A percentile compares a stretch with the other conserved stretches of the same genome.
Evolutionary conservation across 2,113 vertebrate genomes (phyloP).

Genomic region (Phaethon lepturus): DNA sequence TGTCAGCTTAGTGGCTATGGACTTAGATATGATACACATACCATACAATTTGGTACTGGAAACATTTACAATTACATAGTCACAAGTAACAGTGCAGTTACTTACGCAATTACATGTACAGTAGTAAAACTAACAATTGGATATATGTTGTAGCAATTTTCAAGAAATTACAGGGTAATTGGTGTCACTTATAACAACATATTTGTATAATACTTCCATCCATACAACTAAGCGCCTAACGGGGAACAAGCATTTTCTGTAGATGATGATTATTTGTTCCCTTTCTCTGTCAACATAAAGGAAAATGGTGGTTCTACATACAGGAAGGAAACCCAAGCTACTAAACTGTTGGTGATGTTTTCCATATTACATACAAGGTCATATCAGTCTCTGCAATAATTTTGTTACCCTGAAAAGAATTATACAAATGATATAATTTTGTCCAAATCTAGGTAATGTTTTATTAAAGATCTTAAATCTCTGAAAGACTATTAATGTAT

Average conservation of each 20-base stretch:
- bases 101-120: background rate
- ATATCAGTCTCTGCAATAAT: background rate
- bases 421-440: background rate
- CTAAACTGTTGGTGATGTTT: background rate
- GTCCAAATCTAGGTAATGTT: background rate
- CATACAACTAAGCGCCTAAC: background rate
- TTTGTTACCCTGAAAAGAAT: slow-evolving; percentile 6
- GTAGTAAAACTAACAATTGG: slow-evolving; percentile 14
- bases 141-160: background rate
- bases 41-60: background rate
- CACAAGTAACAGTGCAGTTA: slow-evolving; percentile 20
- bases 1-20: background rate
- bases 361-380: background rate
- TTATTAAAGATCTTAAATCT: background rate
- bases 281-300: background rate
- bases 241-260: background rate
- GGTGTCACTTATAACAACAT: background rate
- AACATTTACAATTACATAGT: background rate
- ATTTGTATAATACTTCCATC: background rate
- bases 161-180: slow-evolving; percentile 17
- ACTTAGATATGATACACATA: background rate
- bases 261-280: background rate
- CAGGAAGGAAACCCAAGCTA: background rate
- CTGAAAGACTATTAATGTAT: background rate
- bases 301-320: background rate